Conservation (phyloP, 2,888 invertebrate genomes). For the Flabesymbios commensalis region DNA sequence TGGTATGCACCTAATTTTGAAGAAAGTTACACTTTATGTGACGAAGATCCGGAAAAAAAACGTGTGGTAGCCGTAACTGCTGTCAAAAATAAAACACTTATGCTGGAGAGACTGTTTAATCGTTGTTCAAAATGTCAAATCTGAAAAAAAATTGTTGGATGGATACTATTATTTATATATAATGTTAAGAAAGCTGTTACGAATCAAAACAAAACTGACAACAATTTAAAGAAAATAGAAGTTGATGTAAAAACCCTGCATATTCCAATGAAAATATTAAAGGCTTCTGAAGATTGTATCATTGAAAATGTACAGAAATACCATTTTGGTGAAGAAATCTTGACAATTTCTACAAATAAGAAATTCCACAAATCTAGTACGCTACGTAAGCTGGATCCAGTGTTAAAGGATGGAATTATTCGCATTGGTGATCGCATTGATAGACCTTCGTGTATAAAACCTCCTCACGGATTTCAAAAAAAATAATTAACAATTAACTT, state of each 20-base stretch:
- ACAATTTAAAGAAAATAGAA: no score
- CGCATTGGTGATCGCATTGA: neutral
- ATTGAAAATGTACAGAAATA: no score
- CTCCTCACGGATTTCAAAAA: no score
- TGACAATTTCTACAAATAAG: no score
- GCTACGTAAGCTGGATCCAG: neutral
- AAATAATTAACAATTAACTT: no score
- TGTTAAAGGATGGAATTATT: neutral
- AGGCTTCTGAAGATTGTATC: no score
- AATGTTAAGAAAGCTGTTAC: neutral
- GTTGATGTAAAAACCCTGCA: no score
- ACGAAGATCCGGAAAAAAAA: neutral
- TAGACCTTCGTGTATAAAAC: no score
- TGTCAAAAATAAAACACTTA: neutral
- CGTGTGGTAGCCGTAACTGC: neutral
- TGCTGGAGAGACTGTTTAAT: neutral
- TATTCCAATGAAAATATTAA: no score
- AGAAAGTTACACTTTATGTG: neutral
- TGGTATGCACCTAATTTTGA: neutral
- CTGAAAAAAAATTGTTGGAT: neutral
- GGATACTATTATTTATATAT: neutral
- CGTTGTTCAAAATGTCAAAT: neutral
- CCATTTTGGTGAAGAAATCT: no score
- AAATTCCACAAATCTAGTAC: no score
- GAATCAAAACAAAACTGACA: no score